Evolutionary conservation across 2,797 vertebrate species (phyloP), one percentile per base, ranked within the genome.

Genomic region (Heteromormyrus szaboi): DNA sequence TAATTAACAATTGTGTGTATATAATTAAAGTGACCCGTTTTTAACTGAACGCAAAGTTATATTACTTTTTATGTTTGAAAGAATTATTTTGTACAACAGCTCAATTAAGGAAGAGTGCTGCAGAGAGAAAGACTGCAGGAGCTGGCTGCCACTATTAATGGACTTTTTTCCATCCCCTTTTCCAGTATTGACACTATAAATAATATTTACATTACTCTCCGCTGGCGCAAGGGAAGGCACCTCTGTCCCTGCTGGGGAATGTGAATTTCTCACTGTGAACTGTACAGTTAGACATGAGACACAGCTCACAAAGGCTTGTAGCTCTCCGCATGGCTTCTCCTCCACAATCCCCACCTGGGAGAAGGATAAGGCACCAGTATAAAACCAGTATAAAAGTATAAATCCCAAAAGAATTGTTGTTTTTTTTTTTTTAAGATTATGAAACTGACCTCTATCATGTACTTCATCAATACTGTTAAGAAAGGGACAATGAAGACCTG

Each of bases 51-150:
- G 88, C 37, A 65, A 88, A 59, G 84, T 88, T 89, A 88, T 88
- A 86, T 37, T 25, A 22, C 33, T 90, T 90, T 90, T 59, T 89
- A 44, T n/a, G 17, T 41, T 50, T 53, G 29, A 56, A 65, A 88
- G 87, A 84, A 44, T 88, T 68, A 88, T 88, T 91, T 91, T 89
- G 93, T 93, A 93, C 94, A 93, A 93, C 93, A 93, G 92, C 92
- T 93, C 92, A 94, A 92, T 93, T 91, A 90, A 88, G 33, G 54
- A 86, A 79, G 88, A 68, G 84, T 53, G 88, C 86, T 62, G 84
- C 33, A 44, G 25, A n/a, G n/a, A 25, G 22, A 29, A 19, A 25
- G 2, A 6, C 25, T 6, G 33, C 29, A 19, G 33, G 3, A 56
- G 37, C 53, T 22, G 17, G 5, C 4, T 1, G 37, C 51, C 33